Conservation (phyloP, 2,797 vertebrate genomes). For the Syndactyla subalaris region DNA sequence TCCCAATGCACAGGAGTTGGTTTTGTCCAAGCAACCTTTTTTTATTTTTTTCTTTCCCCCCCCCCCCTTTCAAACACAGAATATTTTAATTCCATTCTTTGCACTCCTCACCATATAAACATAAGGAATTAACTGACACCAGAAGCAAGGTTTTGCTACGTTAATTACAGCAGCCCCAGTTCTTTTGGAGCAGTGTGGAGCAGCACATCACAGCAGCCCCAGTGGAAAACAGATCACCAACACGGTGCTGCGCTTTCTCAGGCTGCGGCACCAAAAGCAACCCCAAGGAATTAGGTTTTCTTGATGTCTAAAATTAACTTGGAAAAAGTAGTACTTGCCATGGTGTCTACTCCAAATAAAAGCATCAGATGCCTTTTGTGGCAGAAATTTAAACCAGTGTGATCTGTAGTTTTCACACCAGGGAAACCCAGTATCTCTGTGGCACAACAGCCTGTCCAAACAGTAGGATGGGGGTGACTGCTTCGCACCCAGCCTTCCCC, state of each 20-base stretch:
- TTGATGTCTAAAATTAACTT: conserved; percentile 15
- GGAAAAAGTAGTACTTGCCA: not conserved
- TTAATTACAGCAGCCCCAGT: conserved; percentile 76
- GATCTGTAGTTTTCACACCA: not conserved
- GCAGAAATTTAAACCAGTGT: not conserved
- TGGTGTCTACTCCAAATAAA: not conserved
- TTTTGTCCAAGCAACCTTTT: not conserved
- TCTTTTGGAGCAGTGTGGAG: conserved; percentile 59
- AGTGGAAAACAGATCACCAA: conserved; percentile 56
- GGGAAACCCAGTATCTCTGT: not conserved
- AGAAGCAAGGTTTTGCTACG: conserved; percentile 67
- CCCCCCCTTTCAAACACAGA: not conserved
- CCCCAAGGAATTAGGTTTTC: conserved; percentile 33
- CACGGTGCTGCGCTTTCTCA: not conserved
- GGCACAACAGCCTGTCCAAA: not conserved
- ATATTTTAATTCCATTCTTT: conserved; percentile 60
- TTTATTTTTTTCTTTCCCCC: too few species aligned
- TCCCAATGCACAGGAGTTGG: not conserved
- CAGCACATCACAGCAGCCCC: conserved; percentile 38
- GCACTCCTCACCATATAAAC: conserved; percentile 26
- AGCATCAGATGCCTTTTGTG: not conserved
- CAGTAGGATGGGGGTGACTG: not conserved
- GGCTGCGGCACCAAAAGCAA: not conserved
- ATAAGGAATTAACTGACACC: conserved; percentile 68
- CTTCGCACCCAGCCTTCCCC: not conserved